Evolutionary conservation across 2,113 vertebrate genomes (phyloP).

Genomic region (Cichladusa arquata): DNA sequence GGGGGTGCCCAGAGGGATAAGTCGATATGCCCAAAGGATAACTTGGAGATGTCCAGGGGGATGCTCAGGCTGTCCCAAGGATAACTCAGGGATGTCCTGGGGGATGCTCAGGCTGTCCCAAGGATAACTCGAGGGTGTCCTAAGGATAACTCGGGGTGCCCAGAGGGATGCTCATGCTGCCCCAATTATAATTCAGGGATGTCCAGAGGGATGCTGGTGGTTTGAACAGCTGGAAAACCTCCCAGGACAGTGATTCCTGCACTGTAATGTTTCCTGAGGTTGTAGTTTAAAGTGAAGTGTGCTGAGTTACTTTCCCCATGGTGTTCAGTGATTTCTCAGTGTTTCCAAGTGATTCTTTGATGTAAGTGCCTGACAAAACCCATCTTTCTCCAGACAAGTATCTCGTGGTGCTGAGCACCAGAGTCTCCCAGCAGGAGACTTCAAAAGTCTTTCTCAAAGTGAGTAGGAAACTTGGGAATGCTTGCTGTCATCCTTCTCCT

Average conservation of each 20-base stretch:
- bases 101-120: no score
- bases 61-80: not conserved
- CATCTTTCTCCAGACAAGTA: accelerated
- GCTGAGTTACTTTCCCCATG: accelerated
- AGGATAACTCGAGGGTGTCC: no score
- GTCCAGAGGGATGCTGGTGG: accelerated
- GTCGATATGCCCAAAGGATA: not conserved
- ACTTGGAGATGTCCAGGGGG: not conserved
- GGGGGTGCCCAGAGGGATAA: not conserved
- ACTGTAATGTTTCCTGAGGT: not conserved
- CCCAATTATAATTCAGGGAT: not conserved
- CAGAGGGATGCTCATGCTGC: no score
- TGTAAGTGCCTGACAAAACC: not conserved
- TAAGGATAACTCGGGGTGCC: no score
- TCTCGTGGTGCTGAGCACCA: not conserved
- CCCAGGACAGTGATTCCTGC: not conserved
- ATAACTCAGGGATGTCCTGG: not conserved
- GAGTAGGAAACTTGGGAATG: not conserved
- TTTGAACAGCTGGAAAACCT: not conserved
- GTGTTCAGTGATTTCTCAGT: not conserved
- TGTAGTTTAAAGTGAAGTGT: not conserved
- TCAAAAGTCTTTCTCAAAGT: not conserved
- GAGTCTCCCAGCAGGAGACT: not conserved
- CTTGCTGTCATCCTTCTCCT: not conserved
- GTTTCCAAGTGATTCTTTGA: accelerated